Evolutionary conservation across 2,797 vertebrate species (phyloP), one percentile per base, ranked within the genome.

Genomic region (Cossypha niveicapilla): DNA sequence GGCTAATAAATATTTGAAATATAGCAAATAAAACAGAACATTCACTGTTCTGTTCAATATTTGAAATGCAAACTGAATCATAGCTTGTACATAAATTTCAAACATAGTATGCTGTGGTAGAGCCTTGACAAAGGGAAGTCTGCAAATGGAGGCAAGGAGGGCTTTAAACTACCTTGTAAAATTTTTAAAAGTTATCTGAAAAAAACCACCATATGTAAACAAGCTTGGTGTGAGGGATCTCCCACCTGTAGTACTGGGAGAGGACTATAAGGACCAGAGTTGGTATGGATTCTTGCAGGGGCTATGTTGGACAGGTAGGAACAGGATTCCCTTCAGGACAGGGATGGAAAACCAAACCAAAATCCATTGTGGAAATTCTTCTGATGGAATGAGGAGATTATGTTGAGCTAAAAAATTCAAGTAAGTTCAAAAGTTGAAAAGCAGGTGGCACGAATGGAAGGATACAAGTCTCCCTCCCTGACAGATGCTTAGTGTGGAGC

Each of bases 1-100:
- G 66, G 45, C 77, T 88, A 93, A 77, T 44, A 93, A 83, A 73
- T 63, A 91, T 53, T 67, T 60, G 53, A 93, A 86, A 88, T 71
- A 79, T 2, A 79, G 42, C 37, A 53, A 92, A 72, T 42, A 87
- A 51, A 88, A 15, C 3, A 37, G 27, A 68, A 80, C 18, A 42
- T 42, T 60, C 13, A 62, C 30, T 60, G 4, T 35, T 86, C 34
- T 47, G 27, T 79, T 93, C 71, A 76, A 16, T 70, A 86, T 67
- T 73, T 3, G 1, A 70, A 76, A 84, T 25, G 41, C 47, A 94
- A 92, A 67, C 51, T 3, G 39, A 81, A 56, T 28, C 0, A 2
- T 37, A 90, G 42, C 35, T 50, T 63, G 34, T 54, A 76, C 24
- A 22, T 39, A 67, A 13, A 71, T 78, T 71, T 94, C 32, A 56